Percentiles rank a stretch among this genome's conserved stretches.
Evolutionary conservation across 2,888 invertebrate species (phyloP).

Genomic region (Ligdia adustata): DNA sequence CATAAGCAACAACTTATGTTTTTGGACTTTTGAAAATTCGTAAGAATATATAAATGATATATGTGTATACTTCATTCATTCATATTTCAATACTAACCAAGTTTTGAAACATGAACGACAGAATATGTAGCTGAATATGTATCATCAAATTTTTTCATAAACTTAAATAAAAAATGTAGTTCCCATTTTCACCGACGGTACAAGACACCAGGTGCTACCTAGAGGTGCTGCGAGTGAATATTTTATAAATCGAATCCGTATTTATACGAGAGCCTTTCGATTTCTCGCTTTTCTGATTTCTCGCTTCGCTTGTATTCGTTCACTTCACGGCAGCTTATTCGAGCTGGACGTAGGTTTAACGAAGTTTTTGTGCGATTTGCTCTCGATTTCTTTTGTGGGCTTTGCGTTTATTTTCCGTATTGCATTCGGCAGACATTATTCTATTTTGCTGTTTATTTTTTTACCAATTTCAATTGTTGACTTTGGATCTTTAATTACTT

Average conservation of each 20-base stretch:
- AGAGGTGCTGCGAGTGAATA: conserved; percentile 11
- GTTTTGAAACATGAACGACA: no score
- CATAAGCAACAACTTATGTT: no score
- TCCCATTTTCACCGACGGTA: conserved; percentile 21
- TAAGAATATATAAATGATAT: no score
- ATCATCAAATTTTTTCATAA: no score
- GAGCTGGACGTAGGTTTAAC: conserved; percentile 19
- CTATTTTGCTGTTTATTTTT: no score
- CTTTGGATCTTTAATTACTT: no score
- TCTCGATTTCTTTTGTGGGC: conserved; percentile 10
- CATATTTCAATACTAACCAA: no score
- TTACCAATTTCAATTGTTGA: no score
- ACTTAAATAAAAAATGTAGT: background rate
- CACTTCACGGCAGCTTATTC: conserved; percentile 24
- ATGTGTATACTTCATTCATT: no score
- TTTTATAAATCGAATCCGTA: conserved; percentile 18
- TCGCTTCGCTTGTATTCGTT: conserved; percentile 21
- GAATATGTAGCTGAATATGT: no score
- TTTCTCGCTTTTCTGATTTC: conserved; percentile 13
- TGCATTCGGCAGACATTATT: background rate
- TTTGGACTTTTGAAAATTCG: no score
- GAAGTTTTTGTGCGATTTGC: conserved; percentile 18
- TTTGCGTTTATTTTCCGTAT: background rate
- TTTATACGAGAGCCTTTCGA: conserved; percentile 32
- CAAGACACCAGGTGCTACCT: conserved; percentile 30